A percentile compares a stretch with the other conserved stretches of the same genome.
These are phyloP conservation scores for Drosophila heteroneura DNA, from an alignment of 2,888 invertebrate species.

Conservation along the genomic window DNA sequence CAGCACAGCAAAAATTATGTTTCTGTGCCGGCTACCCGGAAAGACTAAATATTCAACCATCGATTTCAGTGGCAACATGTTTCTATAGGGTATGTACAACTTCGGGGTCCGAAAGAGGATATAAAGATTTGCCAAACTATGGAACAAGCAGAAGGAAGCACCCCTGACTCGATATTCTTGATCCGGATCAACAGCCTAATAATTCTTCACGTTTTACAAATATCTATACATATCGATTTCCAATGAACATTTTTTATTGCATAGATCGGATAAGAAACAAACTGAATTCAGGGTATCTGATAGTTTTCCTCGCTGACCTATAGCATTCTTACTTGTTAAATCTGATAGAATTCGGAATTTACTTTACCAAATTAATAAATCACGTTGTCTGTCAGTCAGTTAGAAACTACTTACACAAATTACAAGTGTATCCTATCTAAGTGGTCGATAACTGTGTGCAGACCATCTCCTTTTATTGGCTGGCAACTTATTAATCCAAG, in stretches of 20 bases:
- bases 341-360: not conserved
- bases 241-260: not conserved
- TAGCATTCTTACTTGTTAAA: not conserved
- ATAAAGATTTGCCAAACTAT: not conserved
- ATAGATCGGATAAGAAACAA: not conserved
- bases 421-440: not conserved
- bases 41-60: conserved; percentile 20
- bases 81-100: not conserved
- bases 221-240: not conserved
- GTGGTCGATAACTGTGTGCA: not conserved
- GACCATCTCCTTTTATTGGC: conserved; percentile 7
- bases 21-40: conserved; percentile 20
- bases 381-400: not conserved
- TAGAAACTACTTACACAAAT: not conserved
- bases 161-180: not conserved
- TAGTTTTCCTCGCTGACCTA: not conserved
- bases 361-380: not conserved
- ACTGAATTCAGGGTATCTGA: not conserved
- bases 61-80: conserved; percentile 5
- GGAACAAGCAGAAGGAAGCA: not conserved
- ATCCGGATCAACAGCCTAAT: not conserved
- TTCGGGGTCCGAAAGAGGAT: not conserved
- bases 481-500: conserved; percentile 37
- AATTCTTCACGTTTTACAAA: not conserved
- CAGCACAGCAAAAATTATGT: conserved; percentile 69